Base-by-base conservation (phyloP, 1,140 invertebrate genomes). In the Lepidurus couesii region DNA sequence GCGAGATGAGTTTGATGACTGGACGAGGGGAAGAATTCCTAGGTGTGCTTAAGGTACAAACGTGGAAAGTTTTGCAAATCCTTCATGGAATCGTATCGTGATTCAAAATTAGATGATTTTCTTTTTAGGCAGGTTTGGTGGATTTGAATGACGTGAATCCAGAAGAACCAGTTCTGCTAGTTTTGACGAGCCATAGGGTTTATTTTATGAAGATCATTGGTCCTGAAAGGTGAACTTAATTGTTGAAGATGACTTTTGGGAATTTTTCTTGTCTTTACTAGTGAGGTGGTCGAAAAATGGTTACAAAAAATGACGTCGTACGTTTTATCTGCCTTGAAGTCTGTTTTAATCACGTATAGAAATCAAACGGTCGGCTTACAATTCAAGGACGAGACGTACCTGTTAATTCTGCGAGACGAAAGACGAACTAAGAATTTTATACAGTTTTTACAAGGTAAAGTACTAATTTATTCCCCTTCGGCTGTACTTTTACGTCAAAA, bases 231-330 rank as follows among this genome's bases (percentile, higher is more conserved):
- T 47, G 53, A 47, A 13, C 6, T 21, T 44, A 26, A 24, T 26
- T 65, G 16, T 43, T 21, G n/a, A 34, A 16, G 8, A 7, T n/a
- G 16, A 47, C 13, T 8, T 21, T 47, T 21, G 6, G 3, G 11
- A 26, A 9, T 44, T 7, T 44, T 44, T 7, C 9, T 76, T 76
- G 21, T 16, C 16, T 43, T 76, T 77, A 0, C 10, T 7, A 77
- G 76, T 77, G 76, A 77, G 44, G 44, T 53, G 44, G 44, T 65
- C n/a, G 76, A 77, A 45, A 77, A 47, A 16, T 77, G 76, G 76
- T 45, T 77, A 8, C 45, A 77, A 7, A 34, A 53, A 24, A 16
- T 53, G 26, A 53, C 45, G 8, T 53, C 44, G 24, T 77, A 77
- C 44, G 44, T 45, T 42, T 65, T 77, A 7, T 34, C 26, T 45